Conservation (phyloP, 2,888 invertebrate species). For the Meghimatium bilineatum region DNA sequence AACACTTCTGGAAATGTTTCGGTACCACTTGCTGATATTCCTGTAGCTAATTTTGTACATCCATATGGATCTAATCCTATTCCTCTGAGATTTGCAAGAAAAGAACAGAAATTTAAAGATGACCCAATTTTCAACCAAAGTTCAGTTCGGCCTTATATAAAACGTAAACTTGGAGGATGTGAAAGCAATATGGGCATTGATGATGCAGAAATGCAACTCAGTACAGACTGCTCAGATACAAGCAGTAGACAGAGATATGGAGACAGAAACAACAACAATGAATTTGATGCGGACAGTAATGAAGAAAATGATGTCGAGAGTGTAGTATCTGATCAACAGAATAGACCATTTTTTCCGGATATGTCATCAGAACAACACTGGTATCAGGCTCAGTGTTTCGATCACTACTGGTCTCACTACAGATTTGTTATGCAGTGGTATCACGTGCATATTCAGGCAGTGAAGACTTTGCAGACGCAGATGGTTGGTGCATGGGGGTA, state of each 20-base stretch:
- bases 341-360: slow-evolving; percentile 42
- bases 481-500: slow-evolving; percentile 8
- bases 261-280: slow-evolving; percentile 22
- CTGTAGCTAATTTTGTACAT: slow-evolving; percentile 7
- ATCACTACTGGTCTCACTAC: slow-evolving; percentile 70
- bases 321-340: not conserved
- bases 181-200: slow-evolving; percentile 25
- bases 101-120: not conserved
- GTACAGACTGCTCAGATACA: slow-evolving; percentile 46
- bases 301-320: not conserved
- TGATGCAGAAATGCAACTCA: slow-evolving; percentile 29
- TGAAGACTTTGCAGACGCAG: slow-evolving; percentile 44
- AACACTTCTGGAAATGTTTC: not conserved
- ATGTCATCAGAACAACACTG: slow-evolving; percentile 50
- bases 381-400: slow-evolving; percentile 65
- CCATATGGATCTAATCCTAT: slow-evolving; percentile 38
- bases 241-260: slow-evolving; percentile 22
- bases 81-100: slow-evolving; percentile 16
- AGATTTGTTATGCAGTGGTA: slow-evolving; percentile 66
- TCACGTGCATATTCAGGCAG: slow-evolving; percentile 60
- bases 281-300: slow-evolving; percentile 11
- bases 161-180: not conserved
- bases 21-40: not conserved
- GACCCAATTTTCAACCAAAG: not conserved
- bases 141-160: not conserved